These are phyloP conservation scores for Pogonocherus hispidulus DNA, from an alignment of 2,888 invertebrate species.

Conservation along the genomic window DNA sequence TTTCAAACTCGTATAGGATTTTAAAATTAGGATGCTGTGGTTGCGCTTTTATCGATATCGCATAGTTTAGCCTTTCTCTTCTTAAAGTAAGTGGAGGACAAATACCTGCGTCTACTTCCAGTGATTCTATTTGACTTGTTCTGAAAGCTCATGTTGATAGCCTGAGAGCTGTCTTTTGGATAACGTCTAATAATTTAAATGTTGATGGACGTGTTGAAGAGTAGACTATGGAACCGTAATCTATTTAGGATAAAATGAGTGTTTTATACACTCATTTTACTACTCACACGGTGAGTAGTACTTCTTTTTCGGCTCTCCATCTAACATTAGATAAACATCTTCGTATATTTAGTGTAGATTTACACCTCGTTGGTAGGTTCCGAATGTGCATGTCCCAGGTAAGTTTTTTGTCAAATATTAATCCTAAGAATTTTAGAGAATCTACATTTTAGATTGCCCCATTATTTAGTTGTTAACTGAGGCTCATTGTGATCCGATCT, in stretches of 20 bases:
- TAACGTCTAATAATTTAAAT: background rate
- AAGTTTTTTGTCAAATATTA: background rate
- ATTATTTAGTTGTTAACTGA: background rate
- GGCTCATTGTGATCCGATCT: slow-evolving; percentile 11
- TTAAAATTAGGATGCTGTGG: background rate
- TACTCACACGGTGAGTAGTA: background rate
- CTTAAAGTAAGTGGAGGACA: background rate
- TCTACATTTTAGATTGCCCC: background rate
- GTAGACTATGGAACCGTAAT: background rate
- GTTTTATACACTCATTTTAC: too few relatives aligned
- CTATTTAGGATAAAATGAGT: background rate
- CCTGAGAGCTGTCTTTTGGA: background rate
- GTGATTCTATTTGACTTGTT: background rate
- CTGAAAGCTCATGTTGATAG: slow-evolving; percentile 14
- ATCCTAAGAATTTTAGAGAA: slow-evolving; percentile 3
- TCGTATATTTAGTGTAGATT: background rate
- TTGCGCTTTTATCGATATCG: background rate
- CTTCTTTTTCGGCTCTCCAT: slow-evolving; percentile 7
- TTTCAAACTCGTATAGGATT: background rate
- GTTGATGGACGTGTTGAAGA: background rate
- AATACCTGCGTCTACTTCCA: background rate
- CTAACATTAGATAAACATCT: background rate
- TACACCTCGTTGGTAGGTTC: background rate
- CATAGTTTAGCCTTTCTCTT: background rate
- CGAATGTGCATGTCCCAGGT: background rate